Percentiles rank a stretch among this genome's conserved stretches.
These are phyloP conservation scores for Botia almorhae DNA, from an alignment of 2,797 vertebrate species.

Conservation along the genomic window DNA sequence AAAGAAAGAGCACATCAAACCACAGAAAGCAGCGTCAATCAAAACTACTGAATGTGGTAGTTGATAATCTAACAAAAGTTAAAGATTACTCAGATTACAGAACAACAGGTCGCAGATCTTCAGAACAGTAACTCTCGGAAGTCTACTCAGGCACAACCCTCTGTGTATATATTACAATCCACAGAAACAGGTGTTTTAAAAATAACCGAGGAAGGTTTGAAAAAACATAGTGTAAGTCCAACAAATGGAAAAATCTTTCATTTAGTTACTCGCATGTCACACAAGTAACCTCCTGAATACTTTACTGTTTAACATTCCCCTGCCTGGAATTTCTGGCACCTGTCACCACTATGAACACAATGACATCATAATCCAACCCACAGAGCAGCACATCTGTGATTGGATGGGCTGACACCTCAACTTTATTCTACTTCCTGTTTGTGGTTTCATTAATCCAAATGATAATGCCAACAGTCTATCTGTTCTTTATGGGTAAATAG, in stretches of 20 bases:
- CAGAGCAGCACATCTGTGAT: background rate
- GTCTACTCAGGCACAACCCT: background rate
- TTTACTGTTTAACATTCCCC: background rate
- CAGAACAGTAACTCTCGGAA: conserved; percentile 7
- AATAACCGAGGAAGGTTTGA: background rate
- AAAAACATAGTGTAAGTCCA: background rate
- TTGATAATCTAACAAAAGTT: background rate
- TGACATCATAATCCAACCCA: conserved; percentile 1
- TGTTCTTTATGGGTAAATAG: background rate
- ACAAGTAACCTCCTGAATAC: background rate
- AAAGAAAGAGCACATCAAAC: background rate
- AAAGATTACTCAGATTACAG: conserved; percentile 2
- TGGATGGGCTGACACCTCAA: background rate
- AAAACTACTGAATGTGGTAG: background rate
- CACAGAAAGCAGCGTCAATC: background rate
- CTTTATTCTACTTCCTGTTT: background rate
- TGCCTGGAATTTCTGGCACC: conserved; percentile 7
- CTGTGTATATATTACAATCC: background rate
- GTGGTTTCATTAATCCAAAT: background rate
- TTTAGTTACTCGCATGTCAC: background rate
- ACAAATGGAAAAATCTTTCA: conserved; percentile 10
- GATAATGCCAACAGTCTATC: background rate
- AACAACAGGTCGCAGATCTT: conserved; percentile 1
- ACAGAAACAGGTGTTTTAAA: conserved; percentile 32
- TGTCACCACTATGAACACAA: background rate